Percentiles rank a stretch among this genome's conserved stretches.
Evolutionary conservation across 35 echinoderm and acorn worm species (phyloP).

Genomic region (Diadema setosum): DNA sequence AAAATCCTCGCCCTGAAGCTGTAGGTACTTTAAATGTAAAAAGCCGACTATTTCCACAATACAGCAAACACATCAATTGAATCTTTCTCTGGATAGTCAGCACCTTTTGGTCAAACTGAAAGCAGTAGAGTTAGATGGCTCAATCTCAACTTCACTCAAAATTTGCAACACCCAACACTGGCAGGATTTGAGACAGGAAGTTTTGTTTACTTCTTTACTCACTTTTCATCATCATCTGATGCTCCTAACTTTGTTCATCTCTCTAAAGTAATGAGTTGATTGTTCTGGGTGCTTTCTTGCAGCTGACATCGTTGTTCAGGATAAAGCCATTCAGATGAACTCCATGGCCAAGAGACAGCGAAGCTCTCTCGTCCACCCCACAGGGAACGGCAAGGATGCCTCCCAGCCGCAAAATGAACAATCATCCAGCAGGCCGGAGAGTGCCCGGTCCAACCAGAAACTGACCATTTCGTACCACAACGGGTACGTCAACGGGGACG

Average conservation of each 20-base stretch:
- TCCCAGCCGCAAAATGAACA: not conserved
- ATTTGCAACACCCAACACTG: no score
- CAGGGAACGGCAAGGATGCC: not conserved
- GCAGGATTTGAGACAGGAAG: no score
- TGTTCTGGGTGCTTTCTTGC: not conserved
- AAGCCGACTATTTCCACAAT: no score
- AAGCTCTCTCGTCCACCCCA: not conserved
- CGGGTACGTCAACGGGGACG: not conserved
- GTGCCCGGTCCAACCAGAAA: not conserved
- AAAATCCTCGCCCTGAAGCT: no score
- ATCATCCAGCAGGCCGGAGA: not conserved
- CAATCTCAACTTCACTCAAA: no score
- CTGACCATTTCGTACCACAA: slow-evolving; percentile 9
- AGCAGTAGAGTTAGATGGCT: no score
- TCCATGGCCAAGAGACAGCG: slow-evolving; percentile 18
- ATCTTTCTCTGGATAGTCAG: no score
- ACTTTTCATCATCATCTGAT: not conserved
- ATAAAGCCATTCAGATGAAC: slow-evolving; percentile 61
- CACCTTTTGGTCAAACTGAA: no score
- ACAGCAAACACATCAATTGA: no score
- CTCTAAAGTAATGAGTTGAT: not conserved
- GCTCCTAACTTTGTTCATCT: not conserved
- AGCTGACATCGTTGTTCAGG: slow-evolving; percentile 18
- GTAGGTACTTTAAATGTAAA: no score
- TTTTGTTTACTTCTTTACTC: not conserved